Evolutionary conservation across 2,113 vertebrate genomes (phyloP).

Genomic region (Alligator sinensis): DNA sequence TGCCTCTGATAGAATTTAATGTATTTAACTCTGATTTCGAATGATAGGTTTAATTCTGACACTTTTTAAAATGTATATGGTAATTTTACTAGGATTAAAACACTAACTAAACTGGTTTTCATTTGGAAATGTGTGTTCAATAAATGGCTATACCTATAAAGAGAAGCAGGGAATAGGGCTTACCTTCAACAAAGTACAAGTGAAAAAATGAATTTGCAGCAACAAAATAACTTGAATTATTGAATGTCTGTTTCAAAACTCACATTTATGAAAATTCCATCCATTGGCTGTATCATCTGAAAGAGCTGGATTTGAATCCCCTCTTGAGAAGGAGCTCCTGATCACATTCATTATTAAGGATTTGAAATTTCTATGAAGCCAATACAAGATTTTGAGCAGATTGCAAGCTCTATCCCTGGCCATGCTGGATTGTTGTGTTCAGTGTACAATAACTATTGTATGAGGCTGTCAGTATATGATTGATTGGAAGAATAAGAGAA

Average conservation of each 20-base stretch:
- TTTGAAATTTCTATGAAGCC: not conserved
- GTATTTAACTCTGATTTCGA: no score
- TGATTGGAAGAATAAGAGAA: not conserved
- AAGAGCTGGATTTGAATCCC: not conserved
- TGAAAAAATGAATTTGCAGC: not conserved
- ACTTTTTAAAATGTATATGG: not conserved
- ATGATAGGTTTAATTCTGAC: no score
- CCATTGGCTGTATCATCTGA: not conserved
- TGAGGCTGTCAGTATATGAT: not conserved
- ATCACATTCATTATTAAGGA: not conserved
- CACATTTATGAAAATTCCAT: no score
- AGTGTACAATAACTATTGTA: not conserved
- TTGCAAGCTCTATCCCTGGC: not conserved
- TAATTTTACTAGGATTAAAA: not conserved
- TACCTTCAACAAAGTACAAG: not conserved
- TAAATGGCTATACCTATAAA: not conserved
- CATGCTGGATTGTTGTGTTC: not conserved
- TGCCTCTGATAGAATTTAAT: no score
- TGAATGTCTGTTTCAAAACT: not conserved
- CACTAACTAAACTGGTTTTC: not conserved
- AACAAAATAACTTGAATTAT: not conserved
- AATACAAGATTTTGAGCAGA: not conserved
- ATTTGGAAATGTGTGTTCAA: not conserved
- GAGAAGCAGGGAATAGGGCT: not conserved
- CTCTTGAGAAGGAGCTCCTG: not conserved